Evolutionary conservation across 1,140 invertebrate genomes (phyloP), one percentile per base, ranked within the genome.

Genomic region (Drosophila tropicalis): DNA sequence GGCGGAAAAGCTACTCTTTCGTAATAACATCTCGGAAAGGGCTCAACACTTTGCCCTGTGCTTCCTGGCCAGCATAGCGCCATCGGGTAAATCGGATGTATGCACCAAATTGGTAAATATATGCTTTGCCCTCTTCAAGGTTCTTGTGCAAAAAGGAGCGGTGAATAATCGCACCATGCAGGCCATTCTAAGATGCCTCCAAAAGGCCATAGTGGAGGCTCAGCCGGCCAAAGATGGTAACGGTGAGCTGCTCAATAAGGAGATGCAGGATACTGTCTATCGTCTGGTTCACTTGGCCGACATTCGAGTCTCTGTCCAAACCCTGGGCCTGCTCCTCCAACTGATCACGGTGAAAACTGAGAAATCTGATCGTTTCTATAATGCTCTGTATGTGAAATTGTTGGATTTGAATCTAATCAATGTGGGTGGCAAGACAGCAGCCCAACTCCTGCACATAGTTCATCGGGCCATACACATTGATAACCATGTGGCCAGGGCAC

Each of bases 81-180:
- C 94, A 10, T 94, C 95, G 34, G 95, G 96, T 9, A 96, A 98
- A 58, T 93, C 93, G 2, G 94, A 96, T 60, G 93, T 99, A 15
- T 98, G 98, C 0, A 95, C 94, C 69, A 95, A 95, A 77, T 93
- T 99, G 13, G 96, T 99, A 10, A 94, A 95, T 62, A 95, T 99
- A n/a, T 99, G 99, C 92, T 98, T 99, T 90, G 95, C 96, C 0
- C 98, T 99, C 85, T 99, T 99, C 93, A 99, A 98, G 93, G 96
- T 97, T 56, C 95, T 96, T 51, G 94, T 98, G 13, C 97, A 98
- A 91, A 96, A 96, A 92, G 97, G 97, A 22, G 97, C 98, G 74
- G 95, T 99, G 1, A 96, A 99, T 84, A 97, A 95, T 47, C 96
- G 97, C 84, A 95, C 99, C 92, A 97, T 99, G 96, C 96, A 96